Evolutionary conservation across 2,113 vertebrate species (phyloP).

Genomic region (Hyperopisus bebe): DNA sequence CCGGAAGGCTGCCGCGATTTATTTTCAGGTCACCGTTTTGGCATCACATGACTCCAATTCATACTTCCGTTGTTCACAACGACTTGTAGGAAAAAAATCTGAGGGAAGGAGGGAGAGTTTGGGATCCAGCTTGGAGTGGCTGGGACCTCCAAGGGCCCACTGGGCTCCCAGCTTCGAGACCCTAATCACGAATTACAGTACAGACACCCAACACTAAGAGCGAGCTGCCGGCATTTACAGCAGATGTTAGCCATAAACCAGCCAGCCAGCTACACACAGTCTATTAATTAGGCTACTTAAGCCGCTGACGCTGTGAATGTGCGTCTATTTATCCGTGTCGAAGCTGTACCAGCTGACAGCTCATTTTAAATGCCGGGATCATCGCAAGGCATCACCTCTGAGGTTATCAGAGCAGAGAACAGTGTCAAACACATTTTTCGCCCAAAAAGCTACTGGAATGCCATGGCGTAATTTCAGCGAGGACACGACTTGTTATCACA

Average conservation of each 20-base stretch:
- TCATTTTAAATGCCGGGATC: not conserved
- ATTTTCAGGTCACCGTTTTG: not conserved
- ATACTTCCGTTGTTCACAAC: not conserved
- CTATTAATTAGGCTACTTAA: not conserved
- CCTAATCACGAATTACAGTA: not conserved
- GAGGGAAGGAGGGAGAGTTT: not conserved
- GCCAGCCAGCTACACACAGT: not conserved
- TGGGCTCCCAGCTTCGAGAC: not conserved
- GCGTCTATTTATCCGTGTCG: not conserved
- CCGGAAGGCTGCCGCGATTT: not conserved
- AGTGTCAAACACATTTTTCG: not conserved
- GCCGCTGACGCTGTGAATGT: not conserved
- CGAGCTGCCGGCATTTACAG: not conserved
- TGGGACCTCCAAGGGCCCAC: not conserved
- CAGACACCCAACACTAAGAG: not conserved
- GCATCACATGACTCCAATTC: not conserved
- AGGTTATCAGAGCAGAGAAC: not conserved
- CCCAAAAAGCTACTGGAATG: not conserved
- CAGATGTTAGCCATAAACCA: not conserved
- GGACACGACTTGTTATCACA: not conserved
- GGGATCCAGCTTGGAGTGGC: not conserved
- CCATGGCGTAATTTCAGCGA: not conserved
- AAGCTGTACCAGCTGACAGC: not conserved
- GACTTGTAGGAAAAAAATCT: not conserved
- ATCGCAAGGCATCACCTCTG: not conserved